Percentiles rank a stretch among this genome's conserved stretches.
Conservation (phyloP, 2,797 vertebrate genomes). For the Schizopygopsis pylzovi region DNA sequence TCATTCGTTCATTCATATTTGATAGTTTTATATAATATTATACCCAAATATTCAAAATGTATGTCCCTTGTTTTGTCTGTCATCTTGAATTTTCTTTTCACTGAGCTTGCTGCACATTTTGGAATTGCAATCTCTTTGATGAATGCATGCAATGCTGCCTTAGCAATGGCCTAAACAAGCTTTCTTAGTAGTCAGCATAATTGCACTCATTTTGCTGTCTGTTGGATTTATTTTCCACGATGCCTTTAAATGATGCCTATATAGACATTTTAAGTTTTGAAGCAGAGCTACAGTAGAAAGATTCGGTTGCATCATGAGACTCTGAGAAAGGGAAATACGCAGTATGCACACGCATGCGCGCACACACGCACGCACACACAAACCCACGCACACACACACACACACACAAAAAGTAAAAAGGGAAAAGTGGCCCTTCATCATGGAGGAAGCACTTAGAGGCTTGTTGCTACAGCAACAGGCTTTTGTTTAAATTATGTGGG, state of each 20-base stretch:
- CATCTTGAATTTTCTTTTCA: neutral
- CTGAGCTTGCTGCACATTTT: neutral
- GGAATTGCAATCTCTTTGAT: neutral
- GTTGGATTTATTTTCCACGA: neutral
- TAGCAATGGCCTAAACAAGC: neutral
- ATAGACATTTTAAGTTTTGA: neutral
- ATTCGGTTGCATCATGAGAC: neutral
- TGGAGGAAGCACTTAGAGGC: slow-evolving; percentile 41
- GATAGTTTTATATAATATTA: neutral
- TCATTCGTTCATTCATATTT: too few species aligned
- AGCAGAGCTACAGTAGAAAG: neutral
- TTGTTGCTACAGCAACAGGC: slow-evolving; percentile 51
- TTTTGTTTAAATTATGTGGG: slow-evolving; percentile 47
- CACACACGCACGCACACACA: neutral
- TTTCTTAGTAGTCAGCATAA: neutral
- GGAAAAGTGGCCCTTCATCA: slow-evolving; percentile 41
- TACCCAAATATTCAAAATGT: neutral
- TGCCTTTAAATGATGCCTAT: neutral
- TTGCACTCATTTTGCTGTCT: neutral
- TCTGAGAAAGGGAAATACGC: neutral
- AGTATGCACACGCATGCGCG: neutral
- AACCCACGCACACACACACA: neutral
- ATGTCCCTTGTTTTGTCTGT: neutral
- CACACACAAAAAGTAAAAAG: slow-evolving; percentile 5
- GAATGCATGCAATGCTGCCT: neutral